Percentiles rank a stretch among this genome's conserved stretches.
These are phyloP conservation scores for Fukomys damarensis DNA, from an alignment of 2,113 vertebrate genomes.

Conservation along the genomic window DNA sequence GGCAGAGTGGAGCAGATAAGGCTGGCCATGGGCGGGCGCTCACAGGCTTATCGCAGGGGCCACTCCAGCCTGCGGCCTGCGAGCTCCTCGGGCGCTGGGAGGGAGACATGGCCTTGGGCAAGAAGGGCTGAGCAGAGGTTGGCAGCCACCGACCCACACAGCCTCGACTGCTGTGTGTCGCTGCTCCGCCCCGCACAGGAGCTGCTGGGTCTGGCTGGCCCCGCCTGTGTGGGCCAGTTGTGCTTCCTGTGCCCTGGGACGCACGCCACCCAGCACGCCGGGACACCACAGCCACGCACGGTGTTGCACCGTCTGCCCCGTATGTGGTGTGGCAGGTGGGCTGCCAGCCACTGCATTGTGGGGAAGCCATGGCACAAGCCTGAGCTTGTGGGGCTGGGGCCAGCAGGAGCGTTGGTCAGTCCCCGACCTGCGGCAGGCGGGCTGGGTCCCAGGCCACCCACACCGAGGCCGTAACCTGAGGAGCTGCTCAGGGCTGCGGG, in stretches of 20 bases:
- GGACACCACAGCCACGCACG: too few relatives aligned
- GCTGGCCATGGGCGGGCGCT: not conserved
- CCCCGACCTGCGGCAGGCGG: not conserved
- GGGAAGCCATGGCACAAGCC: not conserved
- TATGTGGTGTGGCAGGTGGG: too few relatives aligned
- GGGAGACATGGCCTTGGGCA: not conserved
- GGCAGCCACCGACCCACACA: not conserved
- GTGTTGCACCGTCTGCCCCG: too few relatives aligned
- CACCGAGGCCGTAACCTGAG: not conserved
- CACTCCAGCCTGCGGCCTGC: not conserved
- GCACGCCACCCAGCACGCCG: too few relatives aligned
- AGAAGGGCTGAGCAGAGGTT: not conserved
- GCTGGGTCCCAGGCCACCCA: not conserved
- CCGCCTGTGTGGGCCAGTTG: too few relatives aligned
- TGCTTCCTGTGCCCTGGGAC: too few relatives aligned
- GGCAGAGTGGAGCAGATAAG: not conserved
- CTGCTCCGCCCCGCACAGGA: too few relatives aligned
- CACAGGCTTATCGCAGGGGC: not conserved
- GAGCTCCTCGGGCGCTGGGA: not conserved
- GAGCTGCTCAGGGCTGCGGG: not conserved
- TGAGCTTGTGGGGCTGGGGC: not conserved
- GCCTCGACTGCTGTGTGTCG: too few relatives aligned
- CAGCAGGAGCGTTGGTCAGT: not conserved
- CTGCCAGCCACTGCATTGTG: too few relatives aligned
- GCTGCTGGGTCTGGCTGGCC: too few relatives aligned